phyloP scores from a whole-genome alignment of 37 sponge, comb jelly and placozoan species.

The Cliona cf. orientalis region DNA sequence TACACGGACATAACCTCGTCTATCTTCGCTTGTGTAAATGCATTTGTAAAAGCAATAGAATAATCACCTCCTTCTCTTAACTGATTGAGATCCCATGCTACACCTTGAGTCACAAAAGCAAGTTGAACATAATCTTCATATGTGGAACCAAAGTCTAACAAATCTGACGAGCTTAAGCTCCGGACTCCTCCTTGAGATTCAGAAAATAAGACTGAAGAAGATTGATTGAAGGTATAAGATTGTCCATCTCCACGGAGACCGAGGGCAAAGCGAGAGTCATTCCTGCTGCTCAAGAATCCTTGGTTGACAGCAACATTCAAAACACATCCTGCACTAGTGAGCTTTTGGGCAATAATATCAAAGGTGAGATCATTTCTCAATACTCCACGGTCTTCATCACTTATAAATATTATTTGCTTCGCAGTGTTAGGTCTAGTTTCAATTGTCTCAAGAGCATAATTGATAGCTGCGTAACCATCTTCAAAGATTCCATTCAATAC shows the following conservation, averaged over 20 bases:
- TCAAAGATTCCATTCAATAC: slow-evolving; percentile 55
- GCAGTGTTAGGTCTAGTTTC: slow-evolving; percentile 43
- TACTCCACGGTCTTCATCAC: slow-evolving; percentile 75
- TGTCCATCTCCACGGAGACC: slow-evolving; percentile 33
- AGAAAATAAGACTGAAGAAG: slow-evolving; percentile 6
- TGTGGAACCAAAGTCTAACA: slow-evolving; percentile 51
- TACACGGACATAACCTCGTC: slow-evolving; percentile 61
- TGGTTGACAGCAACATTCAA: slow-evolving; percentile 78
- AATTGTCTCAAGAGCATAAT: slow-evolving; percentile 41
- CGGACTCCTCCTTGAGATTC: not conserved
- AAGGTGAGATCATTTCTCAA: slow-evolving; percentile 33
- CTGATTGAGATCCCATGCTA: slow-evolving; percentile 79
- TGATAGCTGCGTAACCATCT: slow-evolving; percentile 84
- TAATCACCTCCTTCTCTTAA: slow-evolving; percentile 33
- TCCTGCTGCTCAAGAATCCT: slow-evolving; percentile 16
- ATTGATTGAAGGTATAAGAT: slow-evolving; percentile 40
- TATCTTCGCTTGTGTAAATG: slow-evolving; percentile 71
- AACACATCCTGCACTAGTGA: slow-evolving; percentile 24
- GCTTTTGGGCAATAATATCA: slow-evolving; percentile 16
- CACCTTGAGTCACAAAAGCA: slow-evolving; percentile 62
- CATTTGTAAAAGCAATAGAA: slow-evolving; percentile 61
- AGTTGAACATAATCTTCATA: slow-evolving; percentile 74
- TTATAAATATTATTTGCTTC: slow-evolving; percentile 65
- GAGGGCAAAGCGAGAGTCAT: slow-evolving; percentile 11
- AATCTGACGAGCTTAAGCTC: not conserved